These are phyloP conservation scores for Tenthredo amoena DNA, from an alignment of 2,888 invertebrate genomes.

Conservation along the genomic window DNA sequence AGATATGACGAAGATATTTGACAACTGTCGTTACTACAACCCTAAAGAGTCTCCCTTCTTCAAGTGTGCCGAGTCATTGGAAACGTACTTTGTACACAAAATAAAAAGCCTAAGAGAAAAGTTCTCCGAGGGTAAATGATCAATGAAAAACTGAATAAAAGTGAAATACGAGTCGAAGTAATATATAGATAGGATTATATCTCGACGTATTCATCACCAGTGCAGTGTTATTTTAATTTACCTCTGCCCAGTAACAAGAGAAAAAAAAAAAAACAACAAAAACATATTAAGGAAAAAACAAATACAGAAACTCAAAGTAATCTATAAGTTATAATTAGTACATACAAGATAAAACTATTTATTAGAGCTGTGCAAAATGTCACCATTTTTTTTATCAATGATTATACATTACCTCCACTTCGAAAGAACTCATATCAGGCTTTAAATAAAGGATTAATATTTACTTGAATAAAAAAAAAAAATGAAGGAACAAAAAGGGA, in stretches of 20 bases:
- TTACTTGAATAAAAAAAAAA: background rate
- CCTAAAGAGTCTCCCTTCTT: constrained; percentile 97
- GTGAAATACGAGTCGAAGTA: background rate
- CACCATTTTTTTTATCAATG: background rate
- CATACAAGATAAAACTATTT: constrained; percentile 66
- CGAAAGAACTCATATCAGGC: background rate
- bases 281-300: constrained; percentile 33
- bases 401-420: background rate
- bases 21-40: constrained; percentile 99
- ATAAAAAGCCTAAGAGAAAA: constrained; percentile 93
- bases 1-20: constrained; percentile 99
- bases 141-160: constrained; percentile 16
- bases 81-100: constrained; percentile 97
- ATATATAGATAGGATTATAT: background rate
- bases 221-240: constrained; percentile 49
- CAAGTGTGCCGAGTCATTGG: constrained; percentile 96
- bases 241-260: constrained; percentile 22
- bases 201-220: background rate
- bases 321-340: constrained; percentile 64
- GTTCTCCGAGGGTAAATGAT: constrained; percentile 82
- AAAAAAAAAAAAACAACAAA: background rate
- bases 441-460: background rate
- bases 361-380: constrained; percentile 67
- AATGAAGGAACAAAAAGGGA: background rate
- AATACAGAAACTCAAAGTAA: constrained; percentile 59